Base-by-base conservation (phyloP, 2,888 invertebrate species). In the Phaedon cochleariae region DNA sequence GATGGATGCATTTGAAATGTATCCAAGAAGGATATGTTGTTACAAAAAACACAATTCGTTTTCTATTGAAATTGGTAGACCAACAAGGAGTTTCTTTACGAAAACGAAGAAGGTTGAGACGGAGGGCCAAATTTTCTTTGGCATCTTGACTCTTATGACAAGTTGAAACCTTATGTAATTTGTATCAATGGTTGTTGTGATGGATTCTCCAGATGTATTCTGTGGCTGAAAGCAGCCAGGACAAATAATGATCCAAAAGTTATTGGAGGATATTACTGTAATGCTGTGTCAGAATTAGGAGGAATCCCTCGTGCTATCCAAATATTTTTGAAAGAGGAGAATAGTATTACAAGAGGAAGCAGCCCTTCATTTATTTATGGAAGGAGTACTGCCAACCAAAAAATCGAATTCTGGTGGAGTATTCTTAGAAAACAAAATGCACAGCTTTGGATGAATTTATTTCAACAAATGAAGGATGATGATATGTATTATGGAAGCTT, bases 401-500 rank as follows among this genome's bases (percentile, higher is more conserved):
- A 58, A 52, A 61, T 68, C 7, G 62, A 68, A 46, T 15, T 48
- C 10, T 67, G 67, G 67, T 67, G 67, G 67, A 26, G 22, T 17
- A 51, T 51, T 22, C n/a, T 51, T 21, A 21, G 51, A 20, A 64
- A 49, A 29, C 60, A 67, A 5, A 51, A 9, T 51, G 41, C 55
- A 7, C 64, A 67, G 29, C 64, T 55, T 22, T 65, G 65, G 65
- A 68, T 62, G 62, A 68, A 68, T 62, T 22, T 61, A 22, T 65
- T 68, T 51, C 49, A 68, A 49, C 22, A 15, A 26, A 17, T 65
- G n/a, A 68, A 65, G 59, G 57, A 59, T 26, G 59, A 59, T n/a
- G 48, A 26, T 3, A 26, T 41, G 22, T 57, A 20, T 57, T 18
- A 21, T 22, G 57, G 21, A 12, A 41, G 15, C 22, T 57, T 41